Evolutionary conservation across 2,113 vertebrate genomes (phyloP).

Genomic region (Lamprologus callipterus): DNA sequence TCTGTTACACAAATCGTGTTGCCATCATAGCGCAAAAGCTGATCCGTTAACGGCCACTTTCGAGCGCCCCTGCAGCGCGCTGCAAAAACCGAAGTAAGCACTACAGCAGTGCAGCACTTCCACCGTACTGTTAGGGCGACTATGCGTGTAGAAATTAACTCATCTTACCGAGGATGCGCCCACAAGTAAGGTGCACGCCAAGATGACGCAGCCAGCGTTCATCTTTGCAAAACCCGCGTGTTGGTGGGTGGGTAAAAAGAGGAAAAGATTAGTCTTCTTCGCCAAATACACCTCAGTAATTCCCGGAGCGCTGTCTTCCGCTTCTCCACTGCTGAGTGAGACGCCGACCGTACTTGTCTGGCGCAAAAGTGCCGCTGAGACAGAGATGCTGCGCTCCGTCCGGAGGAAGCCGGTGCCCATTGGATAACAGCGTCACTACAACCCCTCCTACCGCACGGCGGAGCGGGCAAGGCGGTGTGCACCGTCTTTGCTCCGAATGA

Average conservation of each 20-base stretch:
- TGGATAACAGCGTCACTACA: slow-evolving; percentile 64
- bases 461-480: neutral
- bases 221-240: slow-evolving; percentile 59
- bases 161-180: slow-evolving; percentile 72
- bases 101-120: slow-evolving; percentile 55
- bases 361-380: slow-evolving; percentile 72
- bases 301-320: slow-evolving; percentile 37
- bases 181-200: slow-evolving; percentile 67
- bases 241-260: neutral
- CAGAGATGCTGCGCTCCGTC: slow-evolving; percentile 65
- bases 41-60: slow-evolving; percentile 18
- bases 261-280: slow-evolving; percentile 2
- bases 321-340: slow-evolving; percentile 30
- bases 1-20: slow-evolving; percentile 1
- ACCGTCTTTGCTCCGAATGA: neutral
- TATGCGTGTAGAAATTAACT: slow-evolving; percentile 23
- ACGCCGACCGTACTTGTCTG: slow-evolving; percentile 61
- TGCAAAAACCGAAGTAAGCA: slow-evolving; percentile 5
- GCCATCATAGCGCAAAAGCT: slow-evolving; percentile 31
- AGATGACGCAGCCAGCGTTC: slow-evolving; percentile 58
- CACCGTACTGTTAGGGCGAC: neutral
- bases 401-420: slow-evolving; percentile 54
- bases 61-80: neutral
- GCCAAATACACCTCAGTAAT: slow-evolving; percentile 45
- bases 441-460: slow-evolving; percentile 62